phyloP scores from a whole-genome alignment of 2,888 invertebrate genomes.

The Macaria liturata region DNA sequence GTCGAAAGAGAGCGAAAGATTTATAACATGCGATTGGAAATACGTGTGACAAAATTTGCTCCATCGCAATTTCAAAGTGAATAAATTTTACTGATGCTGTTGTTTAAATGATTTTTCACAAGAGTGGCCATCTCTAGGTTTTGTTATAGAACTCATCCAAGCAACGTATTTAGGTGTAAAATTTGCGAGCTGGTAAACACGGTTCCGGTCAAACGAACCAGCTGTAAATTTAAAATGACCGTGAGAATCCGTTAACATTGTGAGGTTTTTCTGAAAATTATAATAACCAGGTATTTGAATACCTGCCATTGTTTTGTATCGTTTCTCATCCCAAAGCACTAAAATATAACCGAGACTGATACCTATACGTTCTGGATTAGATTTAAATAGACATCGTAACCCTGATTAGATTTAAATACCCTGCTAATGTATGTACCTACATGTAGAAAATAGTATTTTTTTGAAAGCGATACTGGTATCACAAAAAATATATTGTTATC shows the following conservation, averaged over 20 bases:
- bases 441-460: too few species aligned
- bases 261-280: constrained; percentile 17
- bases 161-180: constrained; percentile 25
- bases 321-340: constrained; percentile 7
- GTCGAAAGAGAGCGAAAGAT: constrained; percentile 4
- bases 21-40: constrained; percentile 2
- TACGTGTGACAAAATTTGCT: neutral
- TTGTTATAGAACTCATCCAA: constrained; percentile 6
- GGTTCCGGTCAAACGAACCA: constrained; percentile 21
- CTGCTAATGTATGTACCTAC: too few species aligned
- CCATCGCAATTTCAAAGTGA: neutral
- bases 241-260: constrained; percentile 29
- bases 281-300: constrained; percentile 4
- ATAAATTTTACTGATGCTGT: too few species aligned
- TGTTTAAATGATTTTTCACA: neutral
- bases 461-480: too few species aligned
- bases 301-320: constrained; percentile 9
- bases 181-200: constrained; percentile 27
- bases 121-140: neutral
- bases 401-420: too few species aligned
- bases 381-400: too few species aligned
- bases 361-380: too few species aligned
- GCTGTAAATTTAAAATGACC: constrained; percentile 32
- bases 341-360: too few species aligned
- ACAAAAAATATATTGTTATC: too few species aligned